Percentiles rank a stretch among this genome's conserved stretches.
Evolutionary conservation across 2,797 vertebrate genomes (phyloP).

Genomic region (Acrocephalus scirpaceus): DNA sequence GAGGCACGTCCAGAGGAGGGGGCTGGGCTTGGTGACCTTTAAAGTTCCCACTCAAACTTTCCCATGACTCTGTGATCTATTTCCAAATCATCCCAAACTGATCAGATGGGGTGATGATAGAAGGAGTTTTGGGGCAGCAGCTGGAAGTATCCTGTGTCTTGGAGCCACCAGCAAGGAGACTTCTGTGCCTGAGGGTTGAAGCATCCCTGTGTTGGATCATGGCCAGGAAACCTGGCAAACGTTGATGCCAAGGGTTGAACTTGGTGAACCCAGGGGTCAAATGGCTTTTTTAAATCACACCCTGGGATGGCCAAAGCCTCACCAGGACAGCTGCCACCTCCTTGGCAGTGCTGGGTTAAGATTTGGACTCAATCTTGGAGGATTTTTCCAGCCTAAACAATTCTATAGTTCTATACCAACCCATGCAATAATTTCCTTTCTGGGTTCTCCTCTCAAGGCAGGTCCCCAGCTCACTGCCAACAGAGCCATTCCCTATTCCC

Average conservation of each 20-base stretch:
- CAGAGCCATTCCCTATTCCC: neutral
- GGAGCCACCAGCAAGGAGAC: neutral
- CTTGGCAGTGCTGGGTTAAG: neutral
- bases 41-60: neutral
- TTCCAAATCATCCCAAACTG: neutral
- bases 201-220: neutral
- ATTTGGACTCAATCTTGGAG: fast-evolving
- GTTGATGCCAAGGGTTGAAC: neutral
- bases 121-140: neutral
- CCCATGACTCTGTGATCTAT: neutral
- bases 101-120: fast-evolving
- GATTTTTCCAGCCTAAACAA: neutral
- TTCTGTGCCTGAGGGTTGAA: neutral
- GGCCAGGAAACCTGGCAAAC: neutral
- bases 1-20: neutral
- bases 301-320: neutral
- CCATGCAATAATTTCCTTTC: neutral
- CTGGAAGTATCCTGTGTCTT: neutral
- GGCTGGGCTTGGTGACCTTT: neutral
- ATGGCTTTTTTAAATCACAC: neutral
- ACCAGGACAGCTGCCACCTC: neutral
- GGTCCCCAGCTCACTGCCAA: fast-evolving
- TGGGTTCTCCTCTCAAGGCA: neutral
- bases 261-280: neutral
- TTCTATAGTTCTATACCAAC: neutral